Base-by-base conservation (phyloP, 2,888 invertebrate genomes). In the Erpobdella octoculata region DNA sequence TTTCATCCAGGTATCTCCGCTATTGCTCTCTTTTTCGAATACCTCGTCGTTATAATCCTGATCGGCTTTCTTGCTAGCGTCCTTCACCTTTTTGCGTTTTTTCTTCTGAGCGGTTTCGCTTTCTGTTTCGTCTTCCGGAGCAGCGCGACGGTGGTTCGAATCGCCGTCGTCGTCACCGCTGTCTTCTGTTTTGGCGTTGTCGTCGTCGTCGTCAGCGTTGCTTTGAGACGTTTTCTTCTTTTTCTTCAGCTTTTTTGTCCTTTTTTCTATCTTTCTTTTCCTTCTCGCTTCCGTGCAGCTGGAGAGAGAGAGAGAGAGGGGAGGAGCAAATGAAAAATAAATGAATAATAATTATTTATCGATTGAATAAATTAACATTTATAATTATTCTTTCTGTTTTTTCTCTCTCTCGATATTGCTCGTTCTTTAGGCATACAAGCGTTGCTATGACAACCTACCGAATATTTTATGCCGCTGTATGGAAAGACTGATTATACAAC, bases 1-100 rank as follows among this genome's bases (percentile, higher is more conserved):
- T 41, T 41, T 41, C 46, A 41, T 41, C n/a, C n/a, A 12, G 12
- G 12, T 35, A 28, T 35, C 18, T 62, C 35, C 33, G 3, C 18
- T n/a, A 31, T 62, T 35, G 31, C 62, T 62, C 31, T 62, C 62
- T 6, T 62, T 62, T 62, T 62, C 62, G 35, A 62, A 62, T 33
- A 33, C 62, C 5, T 62, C 62, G 8, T 62, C 62, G 62, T 62
- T 6, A 9, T 58, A 12, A 2, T 62, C 25, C n/a, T 33, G n/a
- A 33, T 31, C 62, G 62, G 3, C 35, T 6, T 33, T 62, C 6
- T 31, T n/a, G n/a, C 33, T 62, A n/a, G 28, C 33, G 8, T 28
- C 6, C 33, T 62, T 62, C 31, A 25, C n/a, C 33, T 62, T 62
- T 33, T 62, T 62, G 62, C 33, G 31, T 35, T n/a, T 53, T 28